Conservation (phyloP, 2,113 vertebrate genomes). For the Trichomycterus rosablanca region DNA sequence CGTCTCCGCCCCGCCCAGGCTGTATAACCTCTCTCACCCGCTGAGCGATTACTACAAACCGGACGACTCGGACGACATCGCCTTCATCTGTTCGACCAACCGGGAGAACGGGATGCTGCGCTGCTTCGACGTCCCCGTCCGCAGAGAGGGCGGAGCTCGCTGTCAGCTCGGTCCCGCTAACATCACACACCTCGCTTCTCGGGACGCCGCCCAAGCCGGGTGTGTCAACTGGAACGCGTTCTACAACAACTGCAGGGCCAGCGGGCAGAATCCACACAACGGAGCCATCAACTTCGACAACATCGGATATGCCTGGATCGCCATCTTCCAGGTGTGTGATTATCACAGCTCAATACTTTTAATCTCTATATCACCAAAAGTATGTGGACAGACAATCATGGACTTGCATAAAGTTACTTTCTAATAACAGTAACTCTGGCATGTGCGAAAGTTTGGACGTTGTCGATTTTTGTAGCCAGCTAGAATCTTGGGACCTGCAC, state of each 20-base stretch:
- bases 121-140: conserved; percentile 81
- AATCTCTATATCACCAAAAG: too few relatives aligned
- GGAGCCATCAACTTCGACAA: conserved; percentile 98
- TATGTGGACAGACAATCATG: too few relatives aligned
- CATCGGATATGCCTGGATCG: conserved; percentile 97
- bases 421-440: too few relatives aligned
- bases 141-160: conserved; percentile 72
- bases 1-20: conserved; percentile 67
- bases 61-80: conserved; percentile 83
- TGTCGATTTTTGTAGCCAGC: too few relatives aligned
- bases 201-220: conserved; percentile 47
- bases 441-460: too few relatives aligned
- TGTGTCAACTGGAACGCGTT: conserved; percentile 97
- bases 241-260: conserved; percentile 85
- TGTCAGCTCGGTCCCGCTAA: conserved; percentile 72
- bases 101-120: conserved; percentile 92
- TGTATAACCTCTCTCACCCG: conserved; percentile 80
- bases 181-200: conserved; percentile 1
- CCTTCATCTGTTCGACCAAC: conserved; percentile 89
- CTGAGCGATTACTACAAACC: conserved; percentile 83
- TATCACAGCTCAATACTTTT: too few relatives aligned
- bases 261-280: conserved; percentile 90
- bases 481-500: too few relatives aligned
- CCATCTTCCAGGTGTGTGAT: conserved; percentile 94
- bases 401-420: too few relatives aligned